Percentiles rank a stretch among this genome's conserved stretches.
These are phyloP conservation scores for Acanthoscelides obtectus DNA, from an alignment of 2,888 invertebrate genomes.

Conservation along the genomic window DNA sequence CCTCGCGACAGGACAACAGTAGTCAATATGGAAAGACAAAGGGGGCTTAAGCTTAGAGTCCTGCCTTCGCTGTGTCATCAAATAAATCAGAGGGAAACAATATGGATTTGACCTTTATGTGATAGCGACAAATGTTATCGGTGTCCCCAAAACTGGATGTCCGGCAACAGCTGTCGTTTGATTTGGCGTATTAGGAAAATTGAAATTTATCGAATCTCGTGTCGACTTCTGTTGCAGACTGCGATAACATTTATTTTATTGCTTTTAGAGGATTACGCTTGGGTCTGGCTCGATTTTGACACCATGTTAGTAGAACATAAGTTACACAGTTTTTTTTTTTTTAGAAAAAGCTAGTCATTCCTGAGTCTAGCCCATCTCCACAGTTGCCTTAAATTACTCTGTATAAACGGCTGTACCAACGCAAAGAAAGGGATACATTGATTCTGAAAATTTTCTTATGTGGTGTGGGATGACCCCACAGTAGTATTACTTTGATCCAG, in stretches of 20 bases:
- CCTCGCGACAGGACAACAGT: neutral
- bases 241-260: conserved; percentile 8
- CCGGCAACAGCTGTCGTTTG: conserved; percentile 24
- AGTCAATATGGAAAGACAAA: neutral
- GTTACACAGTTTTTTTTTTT: neutral
- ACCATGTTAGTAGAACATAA: neutral
- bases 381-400: too few species aligned
- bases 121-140: conserved; percentile 40
- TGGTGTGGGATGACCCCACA: too few species aligned
- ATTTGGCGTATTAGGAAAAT: conserved; percentile 22
- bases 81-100: conserved; percentile 40
- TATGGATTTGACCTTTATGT: conserved; percentile 45
- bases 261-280: neutral
- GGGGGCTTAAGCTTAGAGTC: neutral
- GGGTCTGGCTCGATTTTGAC: neutral
- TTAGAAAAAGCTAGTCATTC: too few species aligned
- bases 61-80: conserved; percentile 5
- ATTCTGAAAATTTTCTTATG: too few species aligned
- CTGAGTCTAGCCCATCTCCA: too few species aligned
- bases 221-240: conserved; percentile 14
- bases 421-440: too few species aligned
- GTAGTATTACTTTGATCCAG: too few species aligned
- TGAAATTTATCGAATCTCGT: conserved; percentile 21
- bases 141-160: conserved; percentile 20
- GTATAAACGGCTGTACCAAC: too few species aligned